Evolutionary conservation across 2,888 invertebrate species (phyloP).

Genomic region (Xylocampa areola): DNA sequence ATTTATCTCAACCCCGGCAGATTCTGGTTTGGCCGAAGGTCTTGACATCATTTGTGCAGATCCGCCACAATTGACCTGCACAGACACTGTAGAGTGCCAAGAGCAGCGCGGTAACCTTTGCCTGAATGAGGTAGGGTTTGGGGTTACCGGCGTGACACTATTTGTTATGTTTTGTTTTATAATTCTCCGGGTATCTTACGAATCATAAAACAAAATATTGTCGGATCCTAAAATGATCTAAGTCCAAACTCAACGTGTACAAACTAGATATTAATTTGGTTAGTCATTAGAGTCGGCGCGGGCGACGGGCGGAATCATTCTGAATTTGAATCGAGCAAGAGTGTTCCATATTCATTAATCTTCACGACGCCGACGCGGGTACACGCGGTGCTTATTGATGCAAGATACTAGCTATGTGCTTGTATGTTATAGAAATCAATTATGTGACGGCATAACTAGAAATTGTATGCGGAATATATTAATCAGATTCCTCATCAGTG

Average conservation of each 20-base stretch:
- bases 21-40: no score
- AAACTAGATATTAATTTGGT: conserved; percentile 55
- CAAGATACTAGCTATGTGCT: conserved; percentile 4
- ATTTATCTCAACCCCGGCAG: no score
- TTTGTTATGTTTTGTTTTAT: background rate
- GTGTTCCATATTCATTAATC: conserved; percentile 59
- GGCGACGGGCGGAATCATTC: conserved; percentile 45
- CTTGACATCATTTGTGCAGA: no score
- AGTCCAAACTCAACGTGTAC: conserved; percentile 13
- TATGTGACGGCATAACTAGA: conserved; percentile 1
- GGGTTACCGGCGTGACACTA: no score
- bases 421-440: conserved; percentile 7
- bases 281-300: conserved; percentile 53
- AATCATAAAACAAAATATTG: no score
- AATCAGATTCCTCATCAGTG: no score
- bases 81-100: no score
- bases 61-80: no score
- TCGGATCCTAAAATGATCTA: conserved; percentile 19
- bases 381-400: conserved; percentile 40
- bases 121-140: no score
- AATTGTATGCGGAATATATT: no score
- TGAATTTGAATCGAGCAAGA: conserved; percentile 52
- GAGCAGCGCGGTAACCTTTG: no score
- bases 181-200: no score
- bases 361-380: conserved; percentile 19